phyloP scores from a whole-genome alignment of 2,888 invertebrate genomes.

The Cantharis rustica region DNA sequence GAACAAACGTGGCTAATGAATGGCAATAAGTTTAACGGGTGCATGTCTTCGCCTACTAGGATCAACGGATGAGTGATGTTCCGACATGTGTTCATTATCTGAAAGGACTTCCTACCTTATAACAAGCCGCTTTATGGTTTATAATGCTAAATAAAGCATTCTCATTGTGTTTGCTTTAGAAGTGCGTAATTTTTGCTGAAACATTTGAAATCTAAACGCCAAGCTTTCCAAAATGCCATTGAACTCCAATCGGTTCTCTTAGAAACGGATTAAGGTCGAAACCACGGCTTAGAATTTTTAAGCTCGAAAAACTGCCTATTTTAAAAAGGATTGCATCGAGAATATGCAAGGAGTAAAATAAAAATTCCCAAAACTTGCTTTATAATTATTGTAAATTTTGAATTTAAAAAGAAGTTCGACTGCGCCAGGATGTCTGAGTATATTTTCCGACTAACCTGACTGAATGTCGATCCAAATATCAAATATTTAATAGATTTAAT shows the following conservation, averaged over 20 bases:
- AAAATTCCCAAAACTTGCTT: no score
- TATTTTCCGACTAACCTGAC: no score
- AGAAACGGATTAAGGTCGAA: not conserved
- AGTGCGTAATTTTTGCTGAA: not conserved
- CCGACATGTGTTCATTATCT: slow-evolving; percentile 35
- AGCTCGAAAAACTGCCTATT: not conserved
- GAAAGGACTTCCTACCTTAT: slow-evolving; percentile 30
- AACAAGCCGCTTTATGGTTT: slow-evolving; percentile 23
- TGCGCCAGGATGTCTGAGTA: no score
- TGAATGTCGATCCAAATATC: no score
- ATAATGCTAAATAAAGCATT: slow-evolving; percentile 9
- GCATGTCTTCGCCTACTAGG: slow-evolving; percentile 40
- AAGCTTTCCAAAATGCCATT: not conserved
- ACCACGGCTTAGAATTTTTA: not conserved
- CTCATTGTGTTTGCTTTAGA: not conserved
- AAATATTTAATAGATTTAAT: no score
- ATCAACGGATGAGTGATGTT: slow-evolving; percentile 38
- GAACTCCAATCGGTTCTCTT: not conserved
- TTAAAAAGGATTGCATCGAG: no score
- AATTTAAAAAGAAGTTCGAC: no score
- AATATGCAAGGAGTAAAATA: no score
- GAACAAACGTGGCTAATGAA: slow-evolving; percentile 49
- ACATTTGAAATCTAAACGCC: not conserved
- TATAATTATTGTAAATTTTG: no score
- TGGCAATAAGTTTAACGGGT: slow-evolving; percentile 45